A percentile compares a stretch with the other conserved stretches of the same genome.
These are phyloP conservation scores for Sminthopsis crassicaudata DNA, from an alignment of 2,113 vertebrate genomes.

Conservation along the genomic window DNA sequence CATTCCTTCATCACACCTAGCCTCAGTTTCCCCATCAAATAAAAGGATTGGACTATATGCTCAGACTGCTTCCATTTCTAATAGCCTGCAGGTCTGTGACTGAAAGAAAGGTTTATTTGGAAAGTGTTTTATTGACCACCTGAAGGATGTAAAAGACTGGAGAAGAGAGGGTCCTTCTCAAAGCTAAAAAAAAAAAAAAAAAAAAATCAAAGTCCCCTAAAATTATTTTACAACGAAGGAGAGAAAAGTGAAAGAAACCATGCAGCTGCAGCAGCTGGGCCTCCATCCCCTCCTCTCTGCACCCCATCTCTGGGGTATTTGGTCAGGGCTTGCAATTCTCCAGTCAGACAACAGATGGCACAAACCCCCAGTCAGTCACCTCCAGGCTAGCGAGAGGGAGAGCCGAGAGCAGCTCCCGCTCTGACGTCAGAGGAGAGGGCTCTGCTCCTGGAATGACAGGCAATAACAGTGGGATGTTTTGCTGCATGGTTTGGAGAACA, in stretches of 20 bases:
- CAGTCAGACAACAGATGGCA: constrained; percentile 81
- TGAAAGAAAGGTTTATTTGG: neutral
- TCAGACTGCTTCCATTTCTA: neutral
- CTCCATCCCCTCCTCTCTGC: neutral
- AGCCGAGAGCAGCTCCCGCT: neutral
- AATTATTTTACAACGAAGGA: neutral
- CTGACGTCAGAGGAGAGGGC: neutral
- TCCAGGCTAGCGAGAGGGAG: constrained; percentile 1
- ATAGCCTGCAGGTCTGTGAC: neutral
- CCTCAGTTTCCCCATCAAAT: neutral
- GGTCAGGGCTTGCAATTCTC: constrained; percentile 77
- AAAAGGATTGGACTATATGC: neutral
- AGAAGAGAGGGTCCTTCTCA: neutral
- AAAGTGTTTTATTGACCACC: neutral
- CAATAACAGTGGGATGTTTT: neutral
- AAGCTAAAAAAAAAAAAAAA: neutral
- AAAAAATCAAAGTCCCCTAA: neutral
- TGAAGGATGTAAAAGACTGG: neutral
- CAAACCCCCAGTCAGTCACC: constrained; percentile 67
- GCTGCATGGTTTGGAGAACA: neutral
- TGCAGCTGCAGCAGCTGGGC: neutral
- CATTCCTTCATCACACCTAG: neutral
- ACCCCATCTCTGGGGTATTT: neutral
- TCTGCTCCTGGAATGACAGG: neutral
- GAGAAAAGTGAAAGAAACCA: neutral